A percentile compares a stretch with the other conserved stretches of the same genome.
phyloP scores from a whole-genome alignment of 2,797 vertebrate species.

The Cephalopachus bancanus region DNA sequence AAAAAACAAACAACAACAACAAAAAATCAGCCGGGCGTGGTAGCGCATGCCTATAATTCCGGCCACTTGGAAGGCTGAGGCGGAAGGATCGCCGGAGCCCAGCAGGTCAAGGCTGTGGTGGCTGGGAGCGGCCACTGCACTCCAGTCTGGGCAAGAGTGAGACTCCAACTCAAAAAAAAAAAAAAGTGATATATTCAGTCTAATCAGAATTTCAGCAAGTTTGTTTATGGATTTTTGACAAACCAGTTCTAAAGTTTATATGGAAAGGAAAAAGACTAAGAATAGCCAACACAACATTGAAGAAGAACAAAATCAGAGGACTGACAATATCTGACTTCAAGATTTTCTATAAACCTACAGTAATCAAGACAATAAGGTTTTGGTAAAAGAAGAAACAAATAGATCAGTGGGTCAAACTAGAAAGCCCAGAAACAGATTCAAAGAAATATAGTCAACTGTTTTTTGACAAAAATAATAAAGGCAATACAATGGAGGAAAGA shows the following conservation, averaged over 20 bases:
- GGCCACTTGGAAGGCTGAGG: too few relatives aligned
- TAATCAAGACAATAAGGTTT: not conserved
- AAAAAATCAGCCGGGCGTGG: too few relatives aligned
- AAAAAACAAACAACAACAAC: too few relatives aligned
- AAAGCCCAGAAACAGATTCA: not conserved
- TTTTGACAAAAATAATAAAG: not conserved
- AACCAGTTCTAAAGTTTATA: not conserved
- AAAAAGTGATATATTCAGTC: too few relatives aligned
- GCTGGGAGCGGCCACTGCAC: too few relatives aligned
- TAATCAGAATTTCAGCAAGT: conserved; percentile 22
- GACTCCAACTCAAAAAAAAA: too few relatives aligned
- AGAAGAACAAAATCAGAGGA: not conserved
- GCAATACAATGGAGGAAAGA: not conserved
- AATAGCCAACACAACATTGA: not conserved
- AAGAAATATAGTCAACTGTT: not conserved
- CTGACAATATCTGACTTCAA: not conserved
- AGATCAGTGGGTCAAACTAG: not conserved
- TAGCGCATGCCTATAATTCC: too few relatives aligned
- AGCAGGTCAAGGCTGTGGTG: too few relatives aligned
- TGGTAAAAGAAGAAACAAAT: not conserved
- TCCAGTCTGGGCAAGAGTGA: too few relatives aligned
- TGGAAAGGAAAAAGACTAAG: not conserved
- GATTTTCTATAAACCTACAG: not conserved
- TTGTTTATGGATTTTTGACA: not conserved
- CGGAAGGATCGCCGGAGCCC: too few relatives aligned